phyloP scores from a whole-genome alignment of 1,140 invertebrate genomes.

The Zaprionus africanus region DNA sequence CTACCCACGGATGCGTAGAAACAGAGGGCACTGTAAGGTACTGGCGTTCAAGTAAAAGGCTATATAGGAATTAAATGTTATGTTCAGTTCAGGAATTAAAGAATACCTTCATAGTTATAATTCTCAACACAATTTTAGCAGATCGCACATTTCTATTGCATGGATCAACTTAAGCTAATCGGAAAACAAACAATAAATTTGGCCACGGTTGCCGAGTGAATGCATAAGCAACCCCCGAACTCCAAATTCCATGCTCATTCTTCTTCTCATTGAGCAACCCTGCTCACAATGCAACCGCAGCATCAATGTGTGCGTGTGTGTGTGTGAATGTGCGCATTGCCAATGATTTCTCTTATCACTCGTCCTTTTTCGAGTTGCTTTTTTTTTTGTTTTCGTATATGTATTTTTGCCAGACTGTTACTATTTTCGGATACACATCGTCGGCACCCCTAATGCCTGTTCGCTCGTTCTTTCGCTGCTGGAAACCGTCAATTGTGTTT shows the following conservation, averaged over 20 bases:
- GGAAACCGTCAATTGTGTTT: constrained; percentile 70
- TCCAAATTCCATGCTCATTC: constrained; percentile 7
- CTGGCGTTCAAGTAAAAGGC: no score
- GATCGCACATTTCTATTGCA: constrained; percentile 22
- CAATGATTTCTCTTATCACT: constrained; percentile 62
- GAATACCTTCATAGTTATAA: neutral
- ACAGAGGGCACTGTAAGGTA: no score
- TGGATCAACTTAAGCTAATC: constrained; percentile 48
- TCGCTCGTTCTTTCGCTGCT: neutral
- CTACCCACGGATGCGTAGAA: no score
- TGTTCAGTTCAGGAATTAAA: constrained; percentile 4
- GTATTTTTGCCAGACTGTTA: constrained; percentile 73
- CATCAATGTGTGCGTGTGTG: constrained; percentile 29
- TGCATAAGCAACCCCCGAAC: constrained; percentile 62
- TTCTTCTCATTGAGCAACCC: neutral
- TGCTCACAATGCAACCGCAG: constrained; percentile 38
- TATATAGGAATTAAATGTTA: neutral
- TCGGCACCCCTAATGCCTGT: neutral
- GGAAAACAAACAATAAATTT: constrained; percentile 48
- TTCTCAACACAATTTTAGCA: neutral
- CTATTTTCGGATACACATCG: constrained; percentile 57
- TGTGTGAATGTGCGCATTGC: constrained; percentile 54
- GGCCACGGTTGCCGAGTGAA: constrained; percentile 65
- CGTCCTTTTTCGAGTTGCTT: constrained; percentile 32
- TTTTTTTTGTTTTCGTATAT: constrained; percentile 53